Conservation (phyloP, 2,888 invertebrate species). For the Ophonus ardosiacus region DNA sequence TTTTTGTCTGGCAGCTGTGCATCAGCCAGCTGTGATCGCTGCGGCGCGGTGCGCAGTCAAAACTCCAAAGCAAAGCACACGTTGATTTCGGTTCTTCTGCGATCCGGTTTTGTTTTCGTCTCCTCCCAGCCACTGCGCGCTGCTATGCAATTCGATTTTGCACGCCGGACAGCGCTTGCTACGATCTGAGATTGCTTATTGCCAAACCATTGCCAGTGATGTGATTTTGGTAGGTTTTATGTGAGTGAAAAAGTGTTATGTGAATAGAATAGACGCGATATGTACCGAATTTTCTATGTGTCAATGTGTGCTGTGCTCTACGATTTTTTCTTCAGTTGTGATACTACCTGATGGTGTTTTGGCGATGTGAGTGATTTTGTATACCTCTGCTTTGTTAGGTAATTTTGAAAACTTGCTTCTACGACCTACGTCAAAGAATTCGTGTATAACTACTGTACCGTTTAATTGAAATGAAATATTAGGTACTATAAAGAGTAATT, state of each 20-base stretch:
- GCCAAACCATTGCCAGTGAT: background rate
- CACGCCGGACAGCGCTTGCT: background rate
- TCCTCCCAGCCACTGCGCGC: slow-evolving; percentile 3
- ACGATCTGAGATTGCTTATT: background rate
- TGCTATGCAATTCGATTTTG: slow-evolving; percentile 18
- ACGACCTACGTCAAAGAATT: background rate
- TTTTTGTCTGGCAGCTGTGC: slow-evolving; percentile 58
- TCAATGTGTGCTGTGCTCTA: background rate
- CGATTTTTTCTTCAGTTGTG: slow-evolving; percentile 22
- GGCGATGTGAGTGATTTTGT: background rate
- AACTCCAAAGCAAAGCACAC: slow-evolving; percentile 21
- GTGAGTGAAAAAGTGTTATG: background rate
- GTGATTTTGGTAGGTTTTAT: background rate
- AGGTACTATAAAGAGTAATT: background rate
- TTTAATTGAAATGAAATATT: background rate
- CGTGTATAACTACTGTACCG: background rate
- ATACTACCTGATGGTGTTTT: slow-evolving; percentile 13
- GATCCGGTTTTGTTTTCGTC: slow-evolving; percentile 46
- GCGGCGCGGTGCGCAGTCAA: slow-evolving; percentile 1
- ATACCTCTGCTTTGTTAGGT: background rate
- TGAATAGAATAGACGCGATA: background rate
- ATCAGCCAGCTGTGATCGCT: slow-evolving; percentile 25
- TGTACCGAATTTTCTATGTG: slow-evolving; percentile 19
- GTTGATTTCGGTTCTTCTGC: slow-evolving; percentile 37
- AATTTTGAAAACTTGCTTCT: background rate